Percentiles rank a stretch among this genome's conserved stretches.
phyloP scores from a whole-genome alignment of 2,888 invertebrate genomes.

The Idaea dimidiata region DNA sequence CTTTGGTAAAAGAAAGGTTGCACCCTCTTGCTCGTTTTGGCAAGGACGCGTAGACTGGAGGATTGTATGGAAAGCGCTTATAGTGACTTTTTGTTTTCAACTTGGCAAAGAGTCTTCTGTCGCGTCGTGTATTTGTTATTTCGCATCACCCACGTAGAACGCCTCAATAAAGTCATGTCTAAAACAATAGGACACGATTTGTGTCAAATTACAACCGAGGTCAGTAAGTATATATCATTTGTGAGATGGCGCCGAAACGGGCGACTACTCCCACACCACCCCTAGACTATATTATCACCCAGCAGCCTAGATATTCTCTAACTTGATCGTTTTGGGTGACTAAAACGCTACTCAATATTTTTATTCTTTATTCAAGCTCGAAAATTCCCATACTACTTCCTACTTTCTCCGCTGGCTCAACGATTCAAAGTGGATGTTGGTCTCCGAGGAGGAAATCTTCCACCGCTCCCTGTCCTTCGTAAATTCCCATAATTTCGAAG shows the following conservation, averaged over 20 bases:
- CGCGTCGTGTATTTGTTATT: background rate
- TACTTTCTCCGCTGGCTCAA: no score
- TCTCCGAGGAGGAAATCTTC: no score
- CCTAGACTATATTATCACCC: background rate
- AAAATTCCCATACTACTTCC: no score
- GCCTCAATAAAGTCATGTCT: background rate
- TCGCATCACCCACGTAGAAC: background rate
- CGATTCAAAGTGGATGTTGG: no score
- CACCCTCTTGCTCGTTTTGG: no score
- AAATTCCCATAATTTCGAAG: no score
- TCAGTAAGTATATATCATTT: background rate
- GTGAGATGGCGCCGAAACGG: conserved; percentile 1
- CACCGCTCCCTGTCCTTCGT: no score
- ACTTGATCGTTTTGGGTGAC: background rate
- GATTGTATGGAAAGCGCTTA: no score
- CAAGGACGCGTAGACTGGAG: no score
- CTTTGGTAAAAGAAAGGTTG: no score
- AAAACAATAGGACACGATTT: background rate
- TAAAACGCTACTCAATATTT: no score
- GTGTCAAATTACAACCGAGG: conserved; percentile 1
- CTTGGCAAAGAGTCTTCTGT: background rate
- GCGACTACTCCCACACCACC: conserved; percentile 1
- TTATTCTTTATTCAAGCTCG: no score
- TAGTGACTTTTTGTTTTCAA: background rate
- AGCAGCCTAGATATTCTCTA: background rate